Evolutionary conservation across 1,140 invertebrate species (phyloP), one percentile per base, ranked within the genome.

Genomic region (Drosophila varians): DNA sequence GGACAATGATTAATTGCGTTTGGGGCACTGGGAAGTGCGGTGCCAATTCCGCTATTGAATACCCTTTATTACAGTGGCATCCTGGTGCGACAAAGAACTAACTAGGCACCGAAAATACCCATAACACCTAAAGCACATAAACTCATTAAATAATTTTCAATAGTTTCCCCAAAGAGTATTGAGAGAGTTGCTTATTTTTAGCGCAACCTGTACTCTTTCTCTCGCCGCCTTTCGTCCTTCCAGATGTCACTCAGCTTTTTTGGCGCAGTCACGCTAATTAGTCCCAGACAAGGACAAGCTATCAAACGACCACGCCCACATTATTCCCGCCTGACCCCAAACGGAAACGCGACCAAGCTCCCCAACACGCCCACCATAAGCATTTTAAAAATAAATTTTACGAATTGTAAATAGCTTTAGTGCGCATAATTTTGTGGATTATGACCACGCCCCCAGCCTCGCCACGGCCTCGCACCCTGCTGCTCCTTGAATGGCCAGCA

Each of bases 351-450:
- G 18, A 51, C 23, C 48, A 64, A 47, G 21, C 21, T 14, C 2
- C 34, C 16, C 12, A 21, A 1, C 61, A 54, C 62, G 31, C 62
- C 62, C 60, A 25, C 47, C 12, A 31, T 55, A 55, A 66, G 43
- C 23, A 69, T 69, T 82, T 74, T 42, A 68, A 79, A 86, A 84
- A 79, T 75, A 79, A 75, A 79, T 79, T 72, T 76, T 60, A 65
- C 80, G 80, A 84, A 84, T 84, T 84, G 75, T 86, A 84, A 86
- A 84, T 84, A 76, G 80, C 80, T 79, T 86, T 79, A 84, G 73
- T 71, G 80, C 77, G 80, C 80, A 86, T 86, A 87, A 86, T 87
- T 86, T 86, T 77, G 82, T 62, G 76, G 80, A 87, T 86, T 80
- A 86, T 87, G 73, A 69, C 53, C 77, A 86, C 80, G 82, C 82